Evolutionary conservation across 1,140 invertebrate genomes (phyloP).

Genomic region (Diuraphis noxia): DNA sequence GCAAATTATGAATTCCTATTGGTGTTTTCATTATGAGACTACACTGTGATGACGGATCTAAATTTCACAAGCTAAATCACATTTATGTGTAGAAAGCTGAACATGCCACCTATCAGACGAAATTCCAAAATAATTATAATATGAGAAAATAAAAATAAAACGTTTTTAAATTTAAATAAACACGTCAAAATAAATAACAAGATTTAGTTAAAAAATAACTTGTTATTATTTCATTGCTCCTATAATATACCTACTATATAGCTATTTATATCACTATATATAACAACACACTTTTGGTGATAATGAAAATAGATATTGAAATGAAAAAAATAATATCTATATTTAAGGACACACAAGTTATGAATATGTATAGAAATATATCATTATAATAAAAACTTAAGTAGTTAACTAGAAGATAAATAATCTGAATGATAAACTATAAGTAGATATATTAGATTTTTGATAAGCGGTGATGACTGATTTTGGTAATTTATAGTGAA

Average conservation of each 20-base stretch:
- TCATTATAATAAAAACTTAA: background rate
- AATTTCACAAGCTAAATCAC: slow-evolving; percentile 29
- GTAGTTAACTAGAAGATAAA: background rate
- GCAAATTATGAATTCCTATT: background rate
- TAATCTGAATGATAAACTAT: background rate
- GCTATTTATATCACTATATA: background rate
- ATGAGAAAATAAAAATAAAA: background rate
- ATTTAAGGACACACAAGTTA: background rate
- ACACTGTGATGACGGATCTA: background rate
- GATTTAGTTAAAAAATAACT: background rate
- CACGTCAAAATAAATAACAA: background rate
- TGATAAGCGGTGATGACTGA: background rate
- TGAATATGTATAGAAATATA: background rate
- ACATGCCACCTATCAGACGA: background rate
- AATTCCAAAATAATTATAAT: background rate
- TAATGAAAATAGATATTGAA: background rate
- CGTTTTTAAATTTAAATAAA: background rate
- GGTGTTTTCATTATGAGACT: background rate
- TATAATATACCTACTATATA: background rate
- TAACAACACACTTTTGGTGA: background rate
- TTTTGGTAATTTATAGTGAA: background rate
- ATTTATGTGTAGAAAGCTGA: slow-evolving; percentile 43
- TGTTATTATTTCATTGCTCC: background rate
- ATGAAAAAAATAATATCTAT: background rate
- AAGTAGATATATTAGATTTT: background rate